Evolutionary conservation across 1,140 invertebrate genomes (phyloP).

Genomic region (Latrodectus geometricus): DNA sequence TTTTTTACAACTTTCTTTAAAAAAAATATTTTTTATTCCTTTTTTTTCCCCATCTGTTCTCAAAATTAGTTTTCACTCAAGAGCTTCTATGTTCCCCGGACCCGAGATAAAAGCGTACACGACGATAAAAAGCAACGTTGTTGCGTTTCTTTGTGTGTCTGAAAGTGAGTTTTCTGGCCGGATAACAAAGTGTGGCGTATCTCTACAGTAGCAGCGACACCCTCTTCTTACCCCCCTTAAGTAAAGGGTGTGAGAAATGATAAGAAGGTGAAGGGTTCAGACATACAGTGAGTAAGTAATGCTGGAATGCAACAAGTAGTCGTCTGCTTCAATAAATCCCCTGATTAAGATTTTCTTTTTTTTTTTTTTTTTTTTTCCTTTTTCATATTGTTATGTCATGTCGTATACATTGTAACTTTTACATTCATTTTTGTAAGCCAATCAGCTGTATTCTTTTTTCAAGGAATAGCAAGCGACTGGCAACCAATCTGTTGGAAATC

Average conservation of each 20-base stretch:
- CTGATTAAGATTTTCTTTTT: too few species aligned
- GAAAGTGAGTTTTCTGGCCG: not conserved
- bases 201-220: not conserved
- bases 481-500: too few species aligned
- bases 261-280: not conserved
- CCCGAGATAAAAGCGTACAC: not conserved
- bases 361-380: too few species aligned
- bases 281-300: not conserved
- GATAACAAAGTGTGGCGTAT: not conserved
- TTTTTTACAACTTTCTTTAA: too few species aligned
- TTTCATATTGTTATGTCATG: too few species aligned
- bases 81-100: not conserved
- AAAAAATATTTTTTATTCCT: too few species aligned
- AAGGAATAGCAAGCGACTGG: too few species aligned
- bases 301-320: not conserved
- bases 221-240: not conserved
- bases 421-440: too few species aligned
- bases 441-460: too few species aligned
- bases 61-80: not conserved
- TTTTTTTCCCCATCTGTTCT: too few species aligned
- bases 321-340: not conserved
- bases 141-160: not conserved
- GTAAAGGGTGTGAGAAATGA: not conserved
- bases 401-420: too few species aligned
- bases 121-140: not conserved